Conservation (phyloP, 2,888 invertebrate genomes). For the Caenorhabditis sulstoni region DNA sequence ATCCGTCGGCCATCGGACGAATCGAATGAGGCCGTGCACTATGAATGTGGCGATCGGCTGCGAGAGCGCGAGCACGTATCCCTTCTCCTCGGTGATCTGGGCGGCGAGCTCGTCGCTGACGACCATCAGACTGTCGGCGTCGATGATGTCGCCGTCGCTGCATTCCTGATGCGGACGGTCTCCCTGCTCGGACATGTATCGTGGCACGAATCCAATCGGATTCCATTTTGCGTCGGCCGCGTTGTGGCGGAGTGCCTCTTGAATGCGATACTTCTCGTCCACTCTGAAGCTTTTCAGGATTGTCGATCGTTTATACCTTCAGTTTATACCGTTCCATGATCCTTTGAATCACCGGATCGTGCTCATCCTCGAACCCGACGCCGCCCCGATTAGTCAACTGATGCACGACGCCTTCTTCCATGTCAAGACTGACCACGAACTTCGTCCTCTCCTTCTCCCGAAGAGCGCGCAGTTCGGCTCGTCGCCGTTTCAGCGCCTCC, state of each 20-base stretch:
- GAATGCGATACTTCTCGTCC: slow-evolving; percentile 63
- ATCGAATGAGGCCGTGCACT: slow-evolving; percentile 58
- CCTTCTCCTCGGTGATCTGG: slow-evolving; percentile 65
- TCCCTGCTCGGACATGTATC: slow-evolving; percentile 52
- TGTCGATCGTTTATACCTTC: no score
- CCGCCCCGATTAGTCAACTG: slow-evolving; percentile 51
- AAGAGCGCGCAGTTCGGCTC: slow-evolving; percentile 72
- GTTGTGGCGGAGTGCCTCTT: slow-evolving; percentile 47
- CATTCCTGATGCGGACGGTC: slow-evolving; percentile 29
- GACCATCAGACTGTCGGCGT: slow-evolving; percentile 57
- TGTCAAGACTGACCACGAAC: slow-evolving; percentile 73
- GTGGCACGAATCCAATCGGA: slow-evolving; percentile 71
- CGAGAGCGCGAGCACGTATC: slow-evolving; percentile 58
- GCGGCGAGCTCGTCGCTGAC: slow-evolving; percentile 61
- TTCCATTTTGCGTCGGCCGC: slow-evolving; percentile 61
- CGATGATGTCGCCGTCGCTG: slow-evolving; percentile 50
- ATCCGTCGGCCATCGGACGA: slow-evolving; percentile 64
- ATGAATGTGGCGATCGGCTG: slow-evolving; percentile 68
- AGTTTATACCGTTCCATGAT: slow-evolving; percentile 69
- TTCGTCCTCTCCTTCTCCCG: slow-evolving; percentile 62
- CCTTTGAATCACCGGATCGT: slow-evolving; percentile 73
- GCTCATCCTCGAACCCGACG: slow-evolving; percentile 24
- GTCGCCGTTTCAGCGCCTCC: slow-evolving; percentile 68
- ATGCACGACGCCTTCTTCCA: slow-evolving; percentile 60
- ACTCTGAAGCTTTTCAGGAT: no score